phyloP scores from a whole-genome alignment of 2,888 invertebrate genomes.

The Acleris holmiana region DNA sequence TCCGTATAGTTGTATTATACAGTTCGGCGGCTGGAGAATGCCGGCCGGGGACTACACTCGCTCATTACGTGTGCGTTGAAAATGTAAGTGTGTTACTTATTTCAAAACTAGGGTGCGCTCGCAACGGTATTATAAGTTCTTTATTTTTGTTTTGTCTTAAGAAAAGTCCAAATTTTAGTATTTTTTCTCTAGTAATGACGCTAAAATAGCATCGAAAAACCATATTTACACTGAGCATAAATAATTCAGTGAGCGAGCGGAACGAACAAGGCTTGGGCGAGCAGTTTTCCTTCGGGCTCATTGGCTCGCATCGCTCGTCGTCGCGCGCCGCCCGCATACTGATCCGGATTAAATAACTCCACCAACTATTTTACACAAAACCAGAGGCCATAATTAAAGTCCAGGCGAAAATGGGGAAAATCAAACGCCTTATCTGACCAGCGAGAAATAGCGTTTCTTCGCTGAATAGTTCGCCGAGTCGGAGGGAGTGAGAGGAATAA shows the following conservation, averaged over 20 bases:
- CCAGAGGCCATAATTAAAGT: slow-evolving; percentile 83
- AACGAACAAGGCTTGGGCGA: slow-evolving; percentile 23
- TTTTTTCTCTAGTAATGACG: background rate
- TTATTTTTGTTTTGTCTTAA: too few species aligned
- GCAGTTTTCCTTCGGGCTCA: slow-evolving; percentile 47
- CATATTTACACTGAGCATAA: slow-evolving; percentile 21
- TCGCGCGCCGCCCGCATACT: slow-evolving; percentile 74
- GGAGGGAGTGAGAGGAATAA: slow-evolving; percentile 82
- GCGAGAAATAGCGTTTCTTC: slow-evolving; percentile 81
- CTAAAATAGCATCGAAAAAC: background rate
- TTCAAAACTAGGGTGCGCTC: background rate
- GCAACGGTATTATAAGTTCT: background rate
- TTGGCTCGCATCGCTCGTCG: slow-evolving; percentile 56
- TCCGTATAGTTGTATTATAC: slow-evolving; percentile 71
- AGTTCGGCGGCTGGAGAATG: slow-evolving; percentile 81
- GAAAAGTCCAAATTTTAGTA: too few species aligned
- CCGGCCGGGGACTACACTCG: slow-evolving; percentile 66
- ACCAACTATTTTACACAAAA: slow-evolving; percentile 84
- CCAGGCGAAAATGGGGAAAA: slow-evolving; percentile 79
- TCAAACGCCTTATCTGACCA: slow-evolving; percentile 84
- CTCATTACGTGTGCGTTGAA: slow-evolving; percentile 69
- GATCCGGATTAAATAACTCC: slow-evolving; percentile 82
- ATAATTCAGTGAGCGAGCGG: slow-evolving; percentile 23
- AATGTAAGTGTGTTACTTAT: slow-evolving; percentile 19
- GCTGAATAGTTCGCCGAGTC: slow-evolving; percentile 77